Evolutionary conservation across 2,797 vertebrate genomes (phyloP).

Genomic region (Saxicola maurus): DNA sequence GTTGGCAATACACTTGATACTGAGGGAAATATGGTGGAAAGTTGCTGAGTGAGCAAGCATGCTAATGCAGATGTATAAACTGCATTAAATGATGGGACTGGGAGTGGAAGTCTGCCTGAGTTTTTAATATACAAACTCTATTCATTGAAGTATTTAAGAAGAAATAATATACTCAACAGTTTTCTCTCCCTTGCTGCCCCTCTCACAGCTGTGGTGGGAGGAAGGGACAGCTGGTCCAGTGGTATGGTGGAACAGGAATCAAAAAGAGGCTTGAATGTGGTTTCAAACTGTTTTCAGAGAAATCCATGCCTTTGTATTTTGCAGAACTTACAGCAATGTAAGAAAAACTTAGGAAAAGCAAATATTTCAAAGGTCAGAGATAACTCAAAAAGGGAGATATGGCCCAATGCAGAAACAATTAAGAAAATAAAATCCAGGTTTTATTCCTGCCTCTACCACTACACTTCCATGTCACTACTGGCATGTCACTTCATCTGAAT

Average conservation of each 20-base stretch:
- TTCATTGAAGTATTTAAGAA: not conserved
- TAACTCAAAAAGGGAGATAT: not conserved
- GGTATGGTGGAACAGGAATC: fast-evolving
- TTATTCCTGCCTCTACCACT: not conserved
- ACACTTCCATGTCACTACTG: not conserved
- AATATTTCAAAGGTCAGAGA: not conserved
- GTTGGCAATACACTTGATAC: not conserved
- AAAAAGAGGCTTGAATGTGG: not conserved
- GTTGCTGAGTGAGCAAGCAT: constrained; percentile 9
- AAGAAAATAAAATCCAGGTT: not conserved
- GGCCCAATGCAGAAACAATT: not conserved
- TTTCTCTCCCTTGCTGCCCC: fast-evolving
- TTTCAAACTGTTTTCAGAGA: not conserved
- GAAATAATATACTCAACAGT: not conserved
- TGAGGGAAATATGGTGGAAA: not conserved
- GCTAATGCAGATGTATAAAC: constrained; percentile 27
- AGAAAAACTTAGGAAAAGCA: not conserved
- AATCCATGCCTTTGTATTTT: not conserved
- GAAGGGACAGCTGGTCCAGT: not conserved
- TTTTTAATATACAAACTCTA: not conserved
- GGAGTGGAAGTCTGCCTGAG: not conserved
- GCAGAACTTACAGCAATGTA: not conserved
- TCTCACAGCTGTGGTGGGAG: not conserved
- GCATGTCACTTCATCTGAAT: not conserved
- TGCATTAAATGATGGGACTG: not conserved